These are phyloP conservation scores for Forbesichthys papilliferus DNA, from an alignment of 2,113 vertebrate genomes.

Conservation along the genomic window DNA sequence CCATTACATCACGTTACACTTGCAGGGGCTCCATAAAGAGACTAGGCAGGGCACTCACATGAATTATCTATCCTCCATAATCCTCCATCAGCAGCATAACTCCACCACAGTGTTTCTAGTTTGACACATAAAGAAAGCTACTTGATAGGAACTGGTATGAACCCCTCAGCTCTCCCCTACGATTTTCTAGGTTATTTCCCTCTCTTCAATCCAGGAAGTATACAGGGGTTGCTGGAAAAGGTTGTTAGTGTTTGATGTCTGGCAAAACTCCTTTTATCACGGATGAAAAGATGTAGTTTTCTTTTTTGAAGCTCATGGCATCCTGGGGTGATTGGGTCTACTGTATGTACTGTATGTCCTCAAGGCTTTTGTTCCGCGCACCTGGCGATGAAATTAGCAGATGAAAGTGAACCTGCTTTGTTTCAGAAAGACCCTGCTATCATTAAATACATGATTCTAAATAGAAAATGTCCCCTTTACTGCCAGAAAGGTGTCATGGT, in stretches of 20 bases:
- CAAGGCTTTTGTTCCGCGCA: conserved; percentile 40
- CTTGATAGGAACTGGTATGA: conserved; percentile 3
- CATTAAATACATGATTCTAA: conserved; percentile 22
- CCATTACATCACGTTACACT: conserved; percentile 41
- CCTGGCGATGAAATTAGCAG: conserved; percentile 41
- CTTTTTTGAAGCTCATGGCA: conserved; percentile 65
- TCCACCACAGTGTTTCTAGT: conserved; percentile 26
- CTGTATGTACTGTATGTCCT: conserved; percentile 23
- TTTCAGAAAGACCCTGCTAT: conserved; percentile 19
- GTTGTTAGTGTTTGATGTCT: conserved; percentile 1
- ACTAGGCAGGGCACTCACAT: conserved; percentile 43
- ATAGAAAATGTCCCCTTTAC: conserved; percentile 18
- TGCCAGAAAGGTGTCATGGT: conserved; percentile 30
- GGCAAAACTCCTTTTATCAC: conserved; percentile 46
- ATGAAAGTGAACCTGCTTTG: conserved; percentile 38
- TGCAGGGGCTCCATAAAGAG: conserved; percentile 46
- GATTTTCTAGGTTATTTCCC: conserved; percentile 19
- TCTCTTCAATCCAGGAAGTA: conserved; percentile 44
- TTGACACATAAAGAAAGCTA: conserved; percentile 24
- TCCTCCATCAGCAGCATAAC: conserved; percentile 39
- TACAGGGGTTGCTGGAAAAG: conserved; percentile 39
- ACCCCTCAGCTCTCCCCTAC: conserved; percentile 8
- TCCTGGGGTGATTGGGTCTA: conserved; percentile 53
- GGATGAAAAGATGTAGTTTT: conserved; percentile 57
- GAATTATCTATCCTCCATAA: conserved; percentile 46